Conservation (phyloP, 2,113 vertebrate species). For the Mastomys natalensis region DNA sequence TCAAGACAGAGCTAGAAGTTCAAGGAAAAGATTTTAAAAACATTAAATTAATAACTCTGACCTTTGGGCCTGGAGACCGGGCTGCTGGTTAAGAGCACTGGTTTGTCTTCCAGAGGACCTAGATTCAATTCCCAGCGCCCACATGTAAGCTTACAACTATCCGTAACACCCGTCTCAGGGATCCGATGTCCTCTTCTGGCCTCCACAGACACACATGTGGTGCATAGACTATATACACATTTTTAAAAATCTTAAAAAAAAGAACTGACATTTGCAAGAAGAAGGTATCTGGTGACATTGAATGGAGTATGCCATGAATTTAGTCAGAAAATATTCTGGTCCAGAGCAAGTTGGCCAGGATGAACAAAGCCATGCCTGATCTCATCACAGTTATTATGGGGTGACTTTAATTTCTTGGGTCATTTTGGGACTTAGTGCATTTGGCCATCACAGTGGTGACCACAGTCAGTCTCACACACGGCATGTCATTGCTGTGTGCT, state of each 20-base stretch:
- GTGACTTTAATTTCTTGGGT: background rate
- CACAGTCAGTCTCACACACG: rapidly evolving
- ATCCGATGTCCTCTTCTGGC: background rate
- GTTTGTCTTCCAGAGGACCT: background rate
- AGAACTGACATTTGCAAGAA: background rate
- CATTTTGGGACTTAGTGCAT: background rate
- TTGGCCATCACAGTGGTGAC: background rate
- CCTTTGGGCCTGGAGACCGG: background rate
- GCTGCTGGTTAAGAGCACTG: background rate
- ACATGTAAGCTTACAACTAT: background rate
- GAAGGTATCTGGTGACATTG: background rate
- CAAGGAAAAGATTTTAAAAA: slow-evolving; percentile 4
- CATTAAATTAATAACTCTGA: background rate
- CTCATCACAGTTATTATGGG: background rate
- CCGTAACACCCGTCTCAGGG: background rate
- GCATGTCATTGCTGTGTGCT: background rate
- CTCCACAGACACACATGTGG: background rate
- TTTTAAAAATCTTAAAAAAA: background rate
- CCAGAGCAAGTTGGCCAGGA: background rate
- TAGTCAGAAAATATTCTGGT: background rate
- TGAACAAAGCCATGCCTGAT: background rate
- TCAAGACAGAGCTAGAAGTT: background rate
- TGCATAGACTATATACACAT: background rate
- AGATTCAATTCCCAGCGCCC: background rate
- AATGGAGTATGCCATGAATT: background rate